Evolutionary conservation across 2,797 vertebrate species (phyloP).

Genomic region (Aselliscus stoliczkanus): DNA sequence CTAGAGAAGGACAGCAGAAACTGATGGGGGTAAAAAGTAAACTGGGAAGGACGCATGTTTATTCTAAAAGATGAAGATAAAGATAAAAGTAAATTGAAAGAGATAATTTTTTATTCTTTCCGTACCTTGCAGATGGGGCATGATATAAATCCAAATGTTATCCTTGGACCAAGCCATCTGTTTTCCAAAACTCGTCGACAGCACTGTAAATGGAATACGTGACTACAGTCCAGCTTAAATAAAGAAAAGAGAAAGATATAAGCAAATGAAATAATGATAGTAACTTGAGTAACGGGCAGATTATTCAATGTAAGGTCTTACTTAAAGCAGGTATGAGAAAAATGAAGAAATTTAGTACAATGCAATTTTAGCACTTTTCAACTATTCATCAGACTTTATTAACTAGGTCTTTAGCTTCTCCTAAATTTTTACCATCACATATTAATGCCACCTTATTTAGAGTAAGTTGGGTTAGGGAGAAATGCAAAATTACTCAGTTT

Average conservation of each 20-base stretch:
- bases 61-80: neutral
- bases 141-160: slow-evolving; percentile 99
- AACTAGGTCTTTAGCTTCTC: neutral
- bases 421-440: neutral
- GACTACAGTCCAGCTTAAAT: slow-evolving; percentile 96
- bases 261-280: neutral
- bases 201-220: slow-evolving; percentile 98
- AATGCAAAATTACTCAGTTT: slow-evolving; percentile 11
- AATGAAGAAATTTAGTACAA: neutral
- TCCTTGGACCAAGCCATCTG: slow-evolving; percentile 97
- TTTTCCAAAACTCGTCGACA: slow-evolving; percentile 97
- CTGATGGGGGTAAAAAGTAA: neutral
- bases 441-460: neutral
- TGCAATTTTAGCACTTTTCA: neutral
- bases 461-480: neutral
- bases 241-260: slow-evolving; percentile 22
- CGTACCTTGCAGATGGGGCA: slow-evolving; percentile 99
- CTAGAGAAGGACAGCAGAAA: neutral
- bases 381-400: neutral
- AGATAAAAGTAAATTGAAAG: neutral
- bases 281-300: neutral
- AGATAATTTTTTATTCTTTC: neutral
- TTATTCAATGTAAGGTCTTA: neutral
- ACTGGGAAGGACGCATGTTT: neutral
- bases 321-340: neutral